phyloP scores from a whole-genome alignment of 2,113 vertebrate species.

The Mus musculus region DNA sequence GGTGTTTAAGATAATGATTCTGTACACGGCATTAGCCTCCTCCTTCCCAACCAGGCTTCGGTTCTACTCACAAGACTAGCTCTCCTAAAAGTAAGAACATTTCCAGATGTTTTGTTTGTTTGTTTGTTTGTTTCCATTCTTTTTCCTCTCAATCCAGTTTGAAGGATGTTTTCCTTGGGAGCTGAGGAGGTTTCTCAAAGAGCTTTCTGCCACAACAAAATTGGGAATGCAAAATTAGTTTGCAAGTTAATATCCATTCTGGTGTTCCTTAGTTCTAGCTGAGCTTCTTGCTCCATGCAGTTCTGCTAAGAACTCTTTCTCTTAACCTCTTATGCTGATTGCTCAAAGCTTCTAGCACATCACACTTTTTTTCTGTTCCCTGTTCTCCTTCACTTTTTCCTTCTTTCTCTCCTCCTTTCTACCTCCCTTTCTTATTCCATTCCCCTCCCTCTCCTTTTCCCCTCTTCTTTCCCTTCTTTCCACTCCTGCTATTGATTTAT shows the following conservation, averaged over 20 bases:
- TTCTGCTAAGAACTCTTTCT: background rate
- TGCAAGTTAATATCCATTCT: background rate
- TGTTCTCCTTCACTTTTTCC: background rate
- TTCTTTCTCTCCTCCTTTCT: background rate
- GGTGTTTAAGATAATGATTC: background rate
- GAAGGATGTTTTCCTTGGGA: background rate
- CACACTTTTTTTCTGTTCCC: background rate
- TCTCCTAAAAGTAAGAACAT: background rate
- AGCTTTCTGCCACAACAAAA: background rate
- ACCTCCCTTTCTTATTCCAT: accelerated
- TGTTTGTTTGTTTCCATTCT: background rate
- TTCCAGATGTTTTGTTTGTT: background rate
- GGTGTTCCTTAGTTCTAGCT: background rate
- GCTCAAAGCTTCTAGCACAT: background rate
- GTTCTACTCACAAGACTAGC: background rate
- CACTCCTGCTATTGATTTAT: background rate
- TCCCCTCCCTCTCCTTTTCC: no score
- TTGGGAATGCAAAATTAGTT: background rate
- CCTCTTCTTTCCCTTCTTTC: background rate
- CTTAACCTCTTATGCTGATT: no score
- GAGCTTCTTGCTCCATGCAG: background rate
- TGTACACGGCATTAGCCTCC: accelerated
- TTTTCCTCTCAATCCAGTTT: background rate
- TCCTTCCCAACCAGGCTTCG: background rate
- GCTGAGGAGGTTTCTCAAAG: background rate